A percentile compares a stretch with the other conserved stretches of the same genome.
Evolutionary conservation across 2,888 invertebrate species (phyloP).

Genomic region (Dryadula phaetusa): DNA sequence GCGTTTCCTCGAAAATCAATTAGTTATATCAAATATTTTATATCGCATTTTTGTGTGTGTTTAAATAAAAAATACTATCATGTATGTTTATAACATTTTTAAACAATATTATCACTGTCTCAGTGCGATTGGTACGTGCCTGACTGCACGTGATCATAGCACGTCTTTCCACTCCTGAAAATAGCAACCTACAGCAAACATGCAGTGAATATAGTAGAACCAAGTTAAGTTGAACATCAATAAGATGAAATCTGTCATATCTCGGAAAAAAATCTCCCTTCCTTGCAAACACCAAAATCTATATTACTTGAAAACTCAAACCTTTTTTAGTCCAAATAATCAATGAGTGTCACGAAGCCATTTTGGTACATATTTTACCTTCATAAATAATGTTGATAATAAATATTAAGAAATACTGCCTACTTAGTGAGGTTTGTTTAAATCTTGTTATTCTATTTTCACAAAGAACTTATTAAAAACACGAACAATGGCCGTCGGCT

Average conservation of each 20-base stretch:
- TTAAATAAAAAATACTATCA: not conserved
- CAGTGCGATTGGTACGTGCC: not conserved
- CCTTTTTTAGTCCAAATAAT: too few relatives aligned
- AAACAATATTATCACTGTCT: not conserved
- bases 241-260: too few relatives aligned
- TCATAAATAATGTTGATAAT: not conserved
- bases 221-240: too few relatives aligned
- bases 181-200: not conserved
- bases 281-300: too few relatives aligned
- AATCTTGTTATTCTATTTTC: not conserved
- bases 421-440: not conserved
- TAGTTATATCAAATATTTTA: conserved; percentile 5
- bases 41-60: conserved; percentile 4
- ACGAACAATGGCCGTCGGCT: too few relatives aligned
- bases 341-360: too few relatives aligned
- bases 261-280: too few relatives aligned
- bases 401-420: not conserved
- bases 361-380: too few relatives aligned
- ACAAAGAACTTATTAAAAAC: not conserved
- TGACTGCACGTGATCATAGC: not conserved
- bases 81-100: not conserved
- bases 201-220: too few relatives aligned
- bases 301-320: too few relatives aligned
- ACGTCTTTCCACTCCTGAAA: not conserved
- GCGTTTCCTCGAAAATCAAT: not conserved